These are phyloP conservation scores for Hipposideros larvatus DNA, from an alignment of 2,797 vertebrate genomes.

Conservation along the genomic window DNA sequence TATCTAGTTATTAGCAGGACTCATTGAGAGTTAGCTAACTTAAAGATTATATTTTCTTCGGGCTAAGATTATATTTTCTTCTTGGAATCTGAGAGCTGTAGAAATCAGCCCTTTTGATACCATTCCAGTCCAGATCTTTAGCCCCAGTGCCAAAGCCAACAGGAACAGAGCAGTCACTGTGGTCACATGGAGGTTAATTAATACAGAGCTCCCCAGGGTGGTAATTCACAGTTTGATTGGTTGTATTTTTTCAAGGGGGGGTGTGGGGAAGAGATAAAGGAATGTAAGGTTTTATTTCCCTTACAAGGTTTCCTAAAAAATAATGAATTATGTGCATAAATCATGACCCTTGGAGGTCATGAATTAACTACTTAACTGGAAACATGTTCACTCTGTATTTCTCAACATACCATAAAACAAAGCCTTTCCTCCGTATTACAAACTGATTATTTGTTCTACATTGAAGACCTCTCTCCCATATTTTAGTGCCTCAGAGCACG, in stretches of 20 bases:
- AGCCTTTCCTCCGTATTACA: neutral
- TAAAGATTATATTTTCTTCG: neutral
- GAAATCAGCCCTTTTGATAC: neutral
- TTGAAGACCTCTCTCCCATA: neutral
- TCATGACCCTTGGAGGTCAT: neutral
- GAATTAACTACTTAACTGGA: neutral
- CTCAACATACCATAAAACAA: neutral
- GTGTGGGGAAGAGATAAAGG: conserved; percentile 3
- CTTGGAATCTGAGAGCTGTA: neutral
- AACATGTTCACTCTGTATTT: neutral
- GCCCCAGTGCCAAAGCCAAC: neutral
- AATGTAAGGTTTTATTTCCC: conserved; percentile 1
- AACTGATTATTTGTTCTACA: neutral
- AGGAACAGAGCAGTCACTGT: neutral
- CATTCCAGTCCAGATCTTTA: neutral
- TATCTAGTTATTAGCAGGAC: neutral
- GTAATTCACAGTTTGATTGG: neutral
- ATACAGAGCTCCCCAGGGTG: neutral
- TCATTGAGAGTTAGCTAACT: neutral
- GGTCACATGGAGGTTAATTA: neutral
- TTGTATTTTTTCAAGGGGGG: neutral
- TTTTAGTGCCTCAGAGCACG: neutral
- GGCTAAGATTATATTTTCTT: neutral
- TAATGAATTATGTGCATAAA: neutral
- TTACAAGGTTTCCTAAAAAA: neutral